A percentile compares a stretch with the other conserved stretches of the same genome.
Conservation (phyloP, 2,797 vertebrate genomes). For the Gobio occitaniae region DNA sequence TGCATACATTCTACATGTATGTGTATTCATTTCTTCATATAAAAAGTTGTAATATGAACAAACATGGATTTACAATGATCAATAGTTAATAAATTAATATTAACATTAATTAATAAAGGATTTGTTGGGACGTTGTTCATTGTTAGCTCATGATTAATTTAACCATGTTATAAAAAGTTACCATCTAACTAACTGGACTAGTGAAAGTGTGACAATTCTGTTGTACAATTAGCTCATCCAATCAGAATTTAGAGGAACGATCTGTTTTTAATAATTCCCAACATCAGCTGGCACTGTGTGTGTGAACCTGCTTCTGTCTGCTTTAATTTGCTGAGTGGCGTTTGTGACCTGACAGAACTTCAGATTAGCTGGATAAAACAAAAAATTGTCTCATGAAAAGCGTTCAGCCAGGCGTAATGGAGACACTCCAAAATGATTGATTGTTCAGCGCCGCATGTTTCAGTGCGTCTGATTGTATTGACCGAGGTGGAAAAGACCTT, state of each 20-base stretch:
- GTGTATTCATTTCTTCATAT: background rate
- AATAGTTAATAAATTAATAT: background rate
- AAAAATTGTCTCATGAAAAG: conserved; percentile 51
- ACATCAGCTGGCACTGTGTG: background rate
- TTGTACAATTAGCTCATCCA: background rate
- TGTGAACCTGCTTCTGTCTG: background rate
- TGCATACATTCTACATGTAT: background rate
- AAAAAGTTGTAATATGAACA: background rate
- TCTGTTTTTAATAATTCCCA: background rate
- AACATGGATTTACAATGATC: background rate
- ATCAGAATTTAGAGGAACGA: background rate
- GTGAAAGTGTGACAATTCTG: background rate
- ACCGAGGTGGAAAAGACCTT: conserved; percentile 40
- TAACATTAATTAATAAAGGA: background rate
- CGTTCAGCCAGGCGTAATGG: conserved; percentile 11
- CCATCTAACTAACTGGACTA: background rate
- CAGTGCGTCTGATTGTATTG: conserved; percentile 24
- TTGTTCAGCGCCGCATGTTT: conserved; percentile 20
- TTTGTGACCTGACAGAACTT: conserved; percentile 4
- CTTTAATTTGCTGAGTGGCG: background rate
- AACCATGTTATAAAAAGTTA: background rate
- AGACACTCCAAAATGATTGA: conserved; percentile 37
- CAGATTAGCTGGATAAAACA: conserved; percentile 19
- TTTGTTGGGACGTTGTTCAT: background rate
- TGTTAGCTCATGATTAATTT: background rate